These are phyloP conservation scores for Drosophila varians DNA, from an alignment of 1,140 invertebrate genomes.

Conservation along the genomic window DNA sequence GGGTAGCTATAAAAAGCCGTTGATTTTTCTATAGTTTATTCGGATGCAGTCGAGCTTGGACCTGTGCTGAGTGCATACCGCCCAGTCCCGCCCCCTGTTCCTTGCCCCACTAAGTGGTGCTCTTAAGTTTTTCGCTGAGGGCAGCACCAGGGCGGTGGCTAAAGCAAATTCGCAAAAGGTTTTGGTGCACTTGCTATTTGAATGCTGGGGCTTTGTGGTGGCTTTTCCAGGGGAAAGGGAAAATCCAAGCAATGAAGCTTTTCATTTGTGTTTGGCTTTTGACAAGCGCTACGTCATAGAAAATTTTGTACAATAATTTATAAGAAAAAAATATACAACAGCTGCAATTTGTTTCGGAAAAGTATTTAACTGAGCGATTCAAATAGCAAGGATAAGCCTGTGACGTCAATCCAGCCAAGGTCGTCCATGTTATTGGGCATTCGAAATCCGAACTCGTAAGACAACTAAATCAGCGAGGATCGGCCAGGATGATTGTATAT, in stretches of 20 bases:
- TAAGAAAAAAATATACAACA: constrained; percentile 11
- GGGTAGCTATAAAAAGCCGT: constrained; percentile 72
- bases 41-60: constrained; percentile 74
- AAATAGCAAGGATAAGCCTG: not conserved
- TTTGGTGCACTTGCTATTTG: constrained; percentile 63
- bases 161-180: constrained; percentile 56
- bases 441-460: not conserved
- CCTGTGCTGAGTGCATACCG: constrained; percentile 62
- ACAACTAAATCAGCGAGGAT: not conserved
- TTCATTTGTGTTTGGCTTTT: constrained; percentile 55
- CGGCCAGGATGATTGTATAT: constrained; percentile 7
- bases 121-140: constrained; percentile 76
- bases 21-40: constrained; percentile 81
- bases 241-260: constrained; percentile 9
- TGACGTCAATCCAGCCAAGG: constrained; percentile 28
- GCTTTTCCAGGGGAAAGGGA: not conserved
- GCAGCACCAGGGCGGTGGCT: constrained; percentile 37
- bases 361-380: not conserved
- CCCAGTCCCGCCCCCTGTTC: not conserved
- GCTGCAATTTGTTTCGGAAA: constrained; percentile 3
- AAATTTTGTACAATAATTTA: constrained; percentile 50
- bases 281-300: constrained; percentile 67
- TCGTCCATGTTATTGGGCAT: not conserved
- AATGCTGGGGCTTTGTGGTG: constrained; percentile 37
- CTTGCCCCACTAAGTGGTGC: constrained; percentile 59